phyloP scores from a whole-genome alignment of 2,113 vertebrate genomes.

The Carassius gibelio region DNA sequence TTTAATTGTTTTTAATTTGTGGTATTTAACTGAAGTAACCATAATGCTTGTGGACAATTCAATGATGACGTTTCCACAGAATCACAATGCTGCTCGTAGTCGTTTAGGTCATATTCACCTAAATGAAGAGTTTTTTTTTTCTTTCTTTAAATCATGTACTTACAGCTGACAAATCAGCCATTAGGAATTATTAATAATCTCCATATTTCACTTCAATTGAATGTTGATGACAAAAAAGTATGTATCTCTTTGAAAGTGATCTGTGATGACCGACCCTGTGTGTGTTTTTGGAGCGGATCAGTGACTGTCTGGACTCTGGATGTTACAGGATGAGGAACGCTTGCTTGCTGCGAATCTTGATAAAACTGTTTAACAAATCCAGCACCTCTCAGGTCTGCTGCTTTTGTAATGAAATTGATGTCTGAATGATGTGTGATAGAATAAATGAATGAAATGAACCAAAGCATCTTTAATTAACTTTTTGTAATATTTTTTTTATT shows the following conservation, averaged over 20 bases:
- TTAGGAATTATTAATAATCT: neutral
- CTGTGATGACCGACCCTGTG: neutral
- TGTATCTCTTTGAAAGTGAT: neutral
- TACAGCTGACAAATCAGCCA: neutral
- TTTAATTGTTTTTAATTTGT: neutral
- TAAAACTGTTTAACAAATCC: neutral
- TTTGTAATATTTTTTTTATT: too few relatives aligned
- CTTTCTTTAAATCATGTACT: neutral
- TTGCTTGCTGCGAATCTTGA: neutral
- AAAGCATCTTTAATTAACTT: neutral
- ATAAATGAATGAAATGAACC: constrained; percentile 48
- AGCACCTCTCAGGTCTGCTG: constrained; percentile 4
- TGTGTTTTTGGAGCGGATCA: neutral
- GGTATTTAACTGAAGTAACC: neutral
- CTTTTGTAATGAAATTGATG: constrained; percentile 15
- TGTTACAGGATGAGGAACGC: neutral
- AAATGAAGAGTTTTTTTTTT: neutral
- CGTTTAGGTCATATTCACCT: neutral
- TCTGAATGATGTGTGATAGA: constrained; percentile 42
- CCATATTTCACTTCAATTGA: constrained; percentile 5
- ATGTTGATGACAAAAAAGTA: constrained; percentile 33
- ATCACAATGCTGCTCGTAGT: neutral
- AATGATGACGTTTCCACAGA: neutral
- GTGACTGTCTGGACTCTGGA: neutral
- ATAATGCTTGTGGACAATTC: neutral